phyloP scores from a whole-genome alignment of 2,888 invertebrate species.

The Halocaridina rubra region DNA sequence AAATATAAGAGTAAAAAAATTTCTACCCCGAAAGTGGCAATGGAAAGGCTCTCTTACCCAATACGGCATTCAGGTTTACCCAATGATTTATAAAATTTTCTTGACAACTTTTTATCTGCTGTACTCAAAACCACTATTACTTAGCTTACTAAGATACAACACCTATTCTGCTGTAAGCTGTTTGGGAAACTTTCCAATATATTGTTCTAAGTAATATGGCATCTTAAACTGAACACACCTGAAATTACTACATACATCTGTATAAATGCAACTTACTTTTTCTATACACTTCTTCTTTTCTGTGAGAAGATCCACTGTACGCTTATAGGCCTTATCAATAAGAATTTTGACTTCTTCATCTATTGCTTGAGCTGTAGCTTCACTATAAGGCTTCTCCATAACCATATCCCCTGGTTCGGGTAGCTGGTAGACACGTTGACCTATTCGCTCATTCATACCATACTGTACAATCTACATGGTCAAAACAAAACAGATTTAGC shows the following conservation, averaged over 20 bases:
- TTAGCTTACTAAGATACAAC: too few species aligned
- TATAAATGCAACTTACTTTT: slow-evolving; percentile 72
- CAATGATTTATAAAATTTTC: too few species aligned
- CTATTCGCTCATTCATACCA: slow-evolving; percentile 98
- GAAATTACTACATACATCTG: neutral
- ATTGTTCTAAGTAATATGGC: neutral
- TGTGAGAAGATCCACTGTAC: slow-evolving; percentile 81
- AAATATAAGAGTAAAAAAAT: too few species aligned
- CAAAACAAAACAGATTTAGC: too few species aligned
- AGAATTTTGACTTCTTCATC: slow-evolving; percentile 89
- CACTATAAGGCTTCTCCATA: slow-evolving; percentile 96
- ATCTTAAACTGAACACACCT: neutral
- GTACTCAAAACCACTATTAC: too few species aligned
- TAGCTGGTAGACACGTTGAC: slow-evolving; percentile 95
- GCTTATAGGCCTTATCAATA: slow-evolving; percentile 82
- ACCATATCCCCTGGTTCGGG: slow-evolving; percentile 93
- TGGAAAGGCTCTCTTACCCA: too few species aligned
- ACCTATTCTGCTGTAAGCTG: too few species aligned
- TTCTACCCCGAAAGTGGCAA: too few species aligned
- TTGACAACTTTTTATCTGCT: too few species aligned
- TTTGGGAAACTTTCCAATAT: too few species aligned
- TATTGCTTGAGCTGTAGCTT: slow-evolving; percentile 94
- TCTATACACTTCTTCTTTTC: slow-evolving; percentile 87
- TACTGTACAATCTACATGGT: slow-evolving; percentile 89
- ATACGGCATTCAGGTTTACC: too few species aligned